A percentile compares a stretch with the other conserved stretches of the same genome.
phyloP scores from a whole-genome alignment of 1,140 invertebrate genomes.

The Calephelis nemesis region DNA sequence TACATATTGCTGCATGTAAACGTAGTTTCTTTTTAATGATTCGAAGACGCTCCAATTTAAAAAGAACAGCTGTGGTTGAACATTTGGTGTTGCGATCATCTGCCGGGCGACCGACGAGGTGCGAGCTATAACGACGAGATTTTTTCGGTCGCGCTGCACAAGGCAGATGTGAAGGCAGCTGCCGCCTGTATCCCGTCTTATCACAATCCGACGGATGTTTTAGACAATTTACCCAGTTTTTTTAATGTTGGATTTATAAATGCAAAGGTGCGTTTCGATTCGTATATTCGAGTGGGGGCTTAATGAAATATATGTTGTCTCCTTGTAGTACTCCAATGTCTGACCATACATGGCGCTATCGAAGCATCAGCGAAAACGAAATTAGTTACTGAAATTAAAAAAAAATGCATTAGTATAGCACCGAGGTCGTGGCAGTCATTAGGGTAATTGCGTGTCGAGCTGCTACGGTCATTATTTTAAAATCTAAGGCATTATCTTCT shows the following conservation, averaged over 20 bases:
- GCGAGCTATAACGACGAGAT: neutral
- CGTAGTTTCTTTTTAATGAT: neutral
- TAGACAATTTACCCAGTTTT: slow-evolving; percentile 47
- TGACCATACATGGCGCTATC: too few species aligned
- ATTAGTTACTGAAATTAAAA: too few species aligned
- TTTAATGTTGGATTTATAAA: slow-evolving; percentile 1
- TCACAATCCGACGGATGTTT: slow-evolving; percentile 54
- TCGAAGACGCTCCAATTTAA: slow-evolving; percentile 28
- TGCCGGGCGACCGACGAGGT: slow-evolving; percentile 47
- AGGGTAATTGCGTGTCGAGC: too few species aligned
- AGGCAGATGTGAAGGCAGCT: slow-evolving; percentile 68
- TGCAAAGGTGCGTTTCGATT: neutral
- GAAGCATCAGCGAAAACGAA: too few species aligned
- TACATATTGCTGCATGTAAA: too few species aligned
- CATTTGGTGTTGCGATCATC: slow-evolving; percentile 40
- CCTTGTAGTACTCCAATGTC: too few species aligned
- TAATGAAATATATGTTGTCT: neutral
- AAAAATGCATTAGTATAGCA: too few species aligned
- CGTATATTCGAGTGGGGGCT: neutral
- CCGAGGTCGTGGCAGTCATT: too few species aligned
- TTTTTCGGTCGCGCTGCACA: slow-evolving; percentile 14
- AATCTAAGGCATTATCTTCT: too few species aligned
- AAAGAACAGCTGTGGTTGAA: slow-evolving; percentile 43
- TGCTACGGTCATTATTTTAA: too few species aligned
- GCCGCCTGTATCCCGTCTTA: slow-evolving; percentile 55